Base-by-base conservation (phyloP, 2,113 vertebrate species). In the Phodopus roborovskii region DNA sequence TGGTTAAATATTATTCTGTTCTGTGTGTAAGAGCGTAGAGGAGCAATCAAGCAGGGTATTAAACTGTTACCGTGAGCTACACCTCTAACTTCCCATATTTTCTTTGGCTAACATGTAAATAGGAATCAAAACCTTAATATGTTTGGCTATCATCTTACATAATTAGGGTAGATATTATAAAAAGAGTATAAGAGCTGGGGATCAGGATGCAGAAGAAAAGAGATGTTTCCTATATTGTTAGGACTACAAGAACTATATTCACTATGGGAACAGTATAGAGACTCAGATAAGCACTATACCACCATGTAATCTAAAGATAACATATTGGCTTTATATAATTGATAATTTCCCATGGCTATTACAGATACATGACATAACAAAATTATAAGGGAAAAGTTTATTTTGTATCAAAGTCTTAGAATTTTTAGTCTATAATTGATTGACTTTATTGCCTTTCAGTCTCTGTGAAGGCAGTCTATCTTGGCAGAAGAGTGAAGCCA, bases 41-140 rank as follows among this genome's bases (percentile, higher is more conserved):
- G 22, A 24, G 28, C 0, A 30, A 36, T 86, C 28, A 86, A 45
- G 68, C 10, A 50, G 30, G 17, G 36, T 2, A 48, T 24, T 50
- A 7, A 33, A 50, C 5, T 19, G 13, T 24, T 30, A 17, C 30
- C 10, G 13, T 1, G 5, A 22, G 1, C 28, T 10, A 22, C 1
- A 10, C 5, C 17, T 33, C 20, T 42, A 83, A 62, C 58, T 42
- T 26, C 39, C 39, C 15, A 42, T 42, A 48, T 68, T 66, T 66
- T 85, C 17, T 68, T 68, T 68, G 48, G 30, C 2, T 1, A 22
- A 66, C 10, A 13, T 10, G 17, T 10, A 15, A 13, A 22, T 36
- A 36, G 10, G 17, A 86, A 68, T 50, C 5, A 50, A 86, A 48
- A 86, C 1, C 4, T 66, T 28, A 48, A 22, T 42, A 0, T 62